phyloP scores from a whole-genome alignment of 2,113 vertebrate genomes.

The Microtus richardsoni region DNA sequence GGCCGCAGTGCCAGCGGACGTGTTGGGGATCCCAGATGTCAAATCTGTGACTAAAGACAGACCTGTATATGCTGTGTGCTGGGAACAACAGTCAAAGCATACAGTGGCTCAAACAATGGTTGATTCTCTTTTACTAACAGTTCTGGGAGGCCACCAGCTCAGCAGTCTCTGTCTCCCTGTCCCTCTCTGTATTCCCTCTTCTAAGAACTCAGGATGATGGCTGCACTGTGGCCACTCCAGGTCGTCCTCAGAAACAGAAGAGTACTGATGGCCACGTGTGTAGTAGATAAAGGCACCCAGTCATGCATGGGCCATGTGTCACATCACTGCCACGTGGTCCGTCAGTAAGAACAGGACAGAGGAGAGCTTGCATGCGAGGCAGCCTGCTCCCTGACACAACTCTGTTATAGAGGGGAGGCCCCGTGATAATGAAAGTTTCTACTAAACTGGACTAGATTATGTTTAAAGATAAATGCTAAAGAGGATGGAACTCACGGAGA shows the following conservation, averaged over 20 bases:
- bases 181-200: neutral
- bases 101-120: neutral
- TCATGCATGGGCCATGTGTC: neutral
- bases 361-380: neutral
- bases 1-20: neutral
- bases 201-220: neutral
- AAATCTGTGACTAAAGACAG: neutral
- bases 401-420: neutral
- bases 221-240: neutral
- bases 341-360: neutral
- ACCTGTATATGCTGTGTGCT: neutral
- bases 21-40: fast-evolving
- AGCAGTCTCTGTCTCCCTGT: neutral
- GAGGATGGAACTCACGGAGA: neutral
- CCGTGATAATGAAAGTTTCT: neutral
- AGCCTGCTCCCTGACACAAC: neutral
- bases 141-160: neutral
- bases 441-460: neutral
- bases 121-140: neutral
- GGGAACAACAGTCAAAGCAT: neutral
- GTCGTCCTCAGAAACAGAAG: neutral
- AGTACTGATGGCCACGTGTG: neutral
- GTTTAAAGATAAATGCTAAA: neutral
- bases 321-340: neutral
- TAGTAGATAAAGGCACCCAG: neutral